A percentile compares a stretch with the other conserved stretches of the same genome.
Evolutionary conservation across 2,113 vertebrate species (phyloP).

Genomic region (Tringa solitaria): DNA sequence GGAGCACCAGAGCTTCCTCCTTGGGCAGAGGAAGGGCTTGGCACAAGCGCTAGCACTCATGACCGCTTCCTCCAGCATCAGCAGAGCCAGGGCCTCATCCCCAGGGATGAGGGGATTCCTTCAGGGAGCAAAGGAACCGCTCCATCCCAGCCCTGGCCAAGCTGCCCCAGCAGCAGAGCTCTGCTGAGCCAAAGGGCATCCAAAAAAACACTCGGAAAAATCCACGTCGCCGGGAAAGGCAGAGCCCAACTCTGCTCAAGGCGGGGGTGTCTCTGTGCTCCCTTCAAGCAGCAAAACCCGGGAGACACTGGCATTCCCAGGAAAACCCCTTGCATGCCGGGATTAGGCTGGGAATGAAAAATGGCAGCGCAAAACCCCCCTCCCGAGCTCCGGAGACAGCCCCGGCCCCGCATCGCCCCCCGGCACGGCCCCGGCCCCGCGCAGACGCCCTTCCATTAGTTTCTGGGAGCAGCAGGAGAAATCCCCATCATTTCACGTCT

Average conservation of each 20-base stretch:
- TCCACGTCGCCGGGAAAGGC: fast-evolving
- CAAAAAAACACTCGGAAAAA: not conserved
- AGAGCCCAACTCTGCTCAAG: fast-evolving
- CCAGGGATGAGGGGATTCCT: too few relatives aligned
- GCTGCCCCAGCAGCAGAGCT: not conserved
- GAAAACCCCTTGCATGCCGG: not conserved
- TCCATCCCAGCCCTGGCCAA: fast-evolving
- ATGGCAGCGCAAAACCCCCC: not conserved
- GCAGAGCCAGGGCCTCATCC: not conserved
- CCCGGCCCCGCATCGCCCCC: not conserved
- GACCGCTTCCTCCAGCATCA: not conserved
- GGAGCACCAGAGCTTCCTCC: too few relatives aligned
- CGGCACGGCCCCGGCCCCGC: not conserved
- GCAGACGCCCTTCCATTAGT: slow-evolving; percentile 1
- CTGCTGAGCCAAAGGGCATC: not conserved
- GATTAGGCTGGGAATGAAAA: slow-evolving; percentile 10
- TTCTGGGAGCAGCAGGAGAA: not conserved
- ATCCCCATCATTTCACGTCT: not conserved
- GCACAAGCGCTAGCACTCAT: not conserved
- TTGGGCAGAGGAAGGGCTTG: not conserved
- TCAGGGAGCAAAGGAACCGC: fast-evolving
- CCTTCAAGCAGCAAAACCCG: not conserved
- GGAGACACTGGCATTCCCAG: not conserved
- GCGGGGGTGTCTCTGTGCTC: not conserved
- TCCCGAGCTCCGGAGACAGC: fast-evolving